Base-by-base conservation (phyloP, 2,797 vertebrate species). In the Paguma larvata region DNA sequence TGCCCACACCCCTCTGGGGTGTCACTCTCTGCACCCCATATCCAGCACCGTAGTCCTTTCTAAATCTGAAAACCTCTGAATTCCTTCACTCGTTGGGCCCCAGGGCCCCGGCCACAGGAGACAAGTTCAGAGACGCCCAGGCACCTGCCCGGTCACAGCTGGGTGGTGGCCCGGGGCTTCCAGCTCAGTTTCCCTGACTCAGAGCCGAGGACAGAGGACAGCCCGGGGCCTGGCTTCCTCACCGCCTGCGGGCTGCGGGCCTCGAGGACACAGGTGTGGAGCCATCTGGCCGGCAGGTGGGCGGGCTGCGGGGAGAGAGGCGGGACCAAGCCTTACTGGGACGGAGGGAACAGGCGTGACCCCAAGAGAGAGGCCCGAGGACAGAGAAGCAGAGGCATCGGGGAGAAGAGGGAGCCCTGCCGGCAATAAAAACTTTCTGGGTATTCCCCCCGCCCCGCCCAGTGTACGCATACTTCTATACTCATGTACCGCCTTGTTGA, bases 201-300 rank as follows among this genome's bases (percentile, higher is more conserved):
- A 18, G 78, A 83, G 72, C 51, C 78, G 67, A 34, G 59, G 44
- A 80, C 89, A 91, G 10, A 94, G 91, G 30, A 4, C 56, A 14
- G 44, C 21, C 41, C 12, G 25, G 85, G 84, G 63, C 59, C 79
- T 41, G 3, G n/a, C 72, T 70, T 84, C 25, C n/a, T 72, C 23
- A 1, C 19, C 14, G n/a, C 51, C 23, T 34, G 15, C 6, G 1
- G 21, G 56, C 25, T 15, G 19, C 2, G 0, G 72, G 48, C 5
- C 18, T 19, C 1, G 10, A 59, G 63, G 77, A 41, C 62, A 2
- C 4, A 25, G 72, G 14, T 15, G 23, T 82, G 70, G 19, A 46
- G 79, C 32, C 13, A 21, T 70, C 41, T 48, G 1, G 1, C 25
- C 15, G 41, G 59, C 68, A 38, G 75, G n/a, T n/a, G 32, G 83